These are phyloP conservation scores for Pycnomerus fuliginosus DNA, from an alignment of 2,888 invertebrate genomes.

Conservation along the genomic window DNA sequence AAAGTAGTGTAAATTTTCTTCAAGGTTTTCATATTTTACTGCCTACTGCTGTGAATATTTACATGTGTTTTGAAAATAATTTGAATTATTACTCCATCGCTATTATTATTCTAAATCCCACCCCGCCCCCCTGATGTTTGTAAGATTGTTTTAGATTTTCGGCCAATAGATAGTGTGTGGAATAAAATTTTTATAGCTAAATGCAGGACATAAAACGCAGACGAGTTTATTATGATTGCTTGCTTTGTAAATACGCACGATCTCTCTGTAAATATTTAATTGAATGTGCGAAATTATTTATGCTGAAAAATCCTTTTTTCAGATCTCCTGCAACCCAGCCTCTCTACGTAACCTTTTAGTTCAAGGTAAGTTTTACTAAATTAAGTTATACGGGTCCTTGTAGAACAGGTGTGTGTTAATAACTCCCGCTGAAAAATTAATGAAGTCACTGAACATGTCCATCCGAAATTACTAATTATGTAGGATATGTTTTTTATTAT, in stretches of 20 bases:
- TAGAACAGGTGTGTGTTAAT: too few species aligned
- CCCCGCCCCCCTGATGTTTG: too few species aligned
- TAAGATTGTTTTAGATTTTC: conserved; percentile 13
- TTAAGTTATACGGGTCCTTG: too few species aligned
- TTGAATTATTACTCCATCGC: too few species aligned
- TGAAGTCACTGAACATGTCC: too few species aligned
- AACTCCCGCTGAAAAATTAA: too few species aligned
- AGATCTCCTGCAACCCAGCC: neutral
- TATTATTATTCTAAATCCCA: too few species aligned
- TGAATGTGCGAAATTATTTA: conserved; percentile 3
- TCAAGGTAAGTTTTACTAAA: conserved; percentile 3
- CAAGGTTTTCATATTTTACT: conserved; percentile 46
- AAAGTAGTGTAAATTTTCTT: conserved; percentile 40
- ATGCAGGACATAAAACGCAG: conserved; percentile 40
- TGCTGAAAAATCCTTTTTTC: neutral
- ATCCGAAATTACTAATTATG: too few species aligned
- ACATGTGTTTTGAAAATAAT: conserved; percentile 17
- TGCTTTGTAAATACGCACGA: conserved; percentile 39
- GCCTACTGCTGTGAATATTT: conserved; percentile 39
- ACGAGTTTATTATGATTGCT: conserved; percentile 45
- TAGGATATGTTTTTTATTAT: too few species aligned
- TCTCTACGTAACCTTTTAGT: neutral
- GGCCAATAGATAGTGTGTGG: conserved; percentile 14
- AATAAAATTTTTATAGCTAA: conserved; percentile 38
- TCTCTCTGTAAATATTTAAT: conserved; percentile 33